A percentile compares a stretch with the other conserved stretches of the same genome.
phyloP scores from a whole-genome alignment of 2,888 invertebrate genomes.

The Pachycephus smyrnensis region DNA sequence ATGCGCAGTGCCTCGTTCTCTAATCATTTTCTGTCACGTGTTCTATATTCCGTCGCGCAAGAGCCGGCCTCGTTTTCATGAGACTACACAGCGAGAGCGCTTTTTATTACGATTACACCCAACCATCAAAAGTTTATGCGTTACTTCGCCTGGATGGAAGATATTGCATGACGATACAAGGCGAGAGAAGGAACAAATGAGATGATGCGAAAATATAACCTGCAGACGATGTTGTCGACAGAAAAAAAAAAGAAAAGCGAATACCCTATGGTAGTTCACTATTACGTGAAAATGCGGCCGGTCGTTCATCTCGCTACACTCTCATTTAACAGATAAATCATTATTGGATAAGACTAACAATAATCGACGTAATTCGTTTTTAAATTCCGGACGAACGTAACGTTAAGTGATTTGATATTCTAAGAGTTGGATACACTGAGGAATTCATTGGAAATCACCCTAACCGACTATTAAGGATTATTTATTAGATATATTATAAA shows the following conservation, averaged over 20 bases:
- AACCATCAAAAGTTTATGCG: not conserved
- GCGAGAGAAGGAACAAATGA: not conserved
- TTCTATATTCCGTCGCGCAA: not conserved
- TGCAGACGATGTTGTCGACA: too few relatives aligned
- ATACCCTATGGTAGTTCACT: too few relatives aligned
- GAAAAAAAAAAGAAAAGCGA: too few relatives aligned
- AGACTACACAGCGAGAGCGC: not conserved
- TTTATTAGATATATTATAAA: slow-evolving; percentile 50
- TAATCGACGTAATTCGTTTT: slow-evolving; percentile 26
- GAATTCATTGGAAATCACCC: not conserved
- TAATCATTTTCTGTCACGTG: not conserved
- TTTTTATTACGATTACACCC: not conserved
- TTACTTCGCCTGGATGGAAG: not conserved
- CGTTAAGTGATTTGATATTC: slow-evolving; percentile 46
- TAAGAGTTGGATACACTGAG: slow-evolving; percentile 36
- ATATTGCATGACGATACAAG: not conserved
- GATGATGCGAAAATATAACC: not conserved
- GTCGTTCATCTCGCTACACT: not conserved
- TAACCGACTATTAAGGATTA: slow-evolving; percentile 42
- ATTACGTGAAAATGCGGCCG: not conserved
- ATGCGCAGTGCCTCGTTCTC: not conserved
- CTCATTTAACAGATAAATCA: slow-evolving; percentile 16
- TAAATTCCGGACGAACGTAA: slow-evolving; percentile 35
- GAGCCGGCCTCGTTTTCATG: not conserved
- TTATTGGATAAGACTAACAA: slow-evolving; percentile 29